These are phyloP conservation scores for Homarus gammarus DNA, from an alignment of 2,888 invertebrate species.

Conservation along the genomic window DNA sequence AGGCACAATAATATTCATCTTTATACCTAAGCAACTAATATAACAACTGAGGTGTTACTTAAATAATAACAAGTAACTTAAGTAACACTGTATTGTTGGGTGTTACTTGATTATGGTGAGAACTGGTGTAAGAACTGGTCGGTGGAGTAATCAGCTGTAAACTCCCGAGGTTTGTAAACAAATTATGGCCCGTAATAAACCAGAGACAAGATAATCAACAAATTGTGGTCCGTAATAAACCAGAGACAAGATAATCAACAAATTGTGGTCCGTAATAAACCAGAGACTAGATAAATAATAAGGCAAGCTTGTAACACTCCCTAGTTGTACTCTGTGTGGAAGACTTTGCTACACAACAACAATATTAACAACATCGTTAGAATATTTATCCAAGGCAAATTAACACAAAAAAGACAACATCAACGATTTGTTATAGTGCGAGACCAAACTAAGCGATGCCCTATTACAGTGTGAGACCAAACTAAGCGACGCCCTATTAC, in stretches of 20 bases:
- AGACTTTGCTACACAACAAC: slow-evolving; percentile 68
- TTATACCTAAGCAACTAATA: slow-evolving; percentile 12
- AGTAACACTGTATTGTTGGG: slow-evolving; percentile 34
- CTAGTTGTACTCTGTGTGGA: slow-evolving; percentile 73
- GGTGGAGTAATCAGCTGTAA: slow-evolving; percentile 36
- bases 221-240: too few species aligned
- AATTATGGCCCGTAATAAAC: too few species aligned
- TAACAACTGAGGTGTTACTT: slow-evolving; percentile 8
- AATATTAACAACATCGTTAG: too few species aligned
- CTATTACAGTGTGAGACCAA: too few species aligned
- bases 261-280: too few species aligned
- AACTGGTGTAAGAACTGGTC: slow-evolving; percentile 34
- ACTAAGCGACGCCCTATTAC: too few species aligned
- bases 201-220: too few species aligned
- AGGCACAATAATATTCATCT: slow-evolving; percentile 42
- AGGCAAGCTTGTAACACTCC: slow-evolving; percentile 36
- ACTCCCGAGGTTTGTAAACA: slow-evolving; percentile 38
- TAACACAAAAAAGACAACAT: too few species aligned
- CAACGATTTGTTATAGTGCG: too few species aligned
- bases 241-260: too few species aligned
- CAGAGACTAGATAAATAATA: slow-evolving; percentile 16
- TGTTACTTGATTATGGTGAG: slow-evolving; percentile 31
- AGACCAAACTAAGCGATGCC: too few species aligned
- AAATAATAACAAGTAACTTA: slow-evolving; percentile 8
- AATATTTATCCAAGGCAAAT: too few species aligned